A percentile compares a stretch with the other conserved stretches of the same genome.
These are phyloP conservation scores for Limenitis camilla DNA, from an alignment of 2,888 invertebrate genomes.

Conservation along the genomic window DNA sequence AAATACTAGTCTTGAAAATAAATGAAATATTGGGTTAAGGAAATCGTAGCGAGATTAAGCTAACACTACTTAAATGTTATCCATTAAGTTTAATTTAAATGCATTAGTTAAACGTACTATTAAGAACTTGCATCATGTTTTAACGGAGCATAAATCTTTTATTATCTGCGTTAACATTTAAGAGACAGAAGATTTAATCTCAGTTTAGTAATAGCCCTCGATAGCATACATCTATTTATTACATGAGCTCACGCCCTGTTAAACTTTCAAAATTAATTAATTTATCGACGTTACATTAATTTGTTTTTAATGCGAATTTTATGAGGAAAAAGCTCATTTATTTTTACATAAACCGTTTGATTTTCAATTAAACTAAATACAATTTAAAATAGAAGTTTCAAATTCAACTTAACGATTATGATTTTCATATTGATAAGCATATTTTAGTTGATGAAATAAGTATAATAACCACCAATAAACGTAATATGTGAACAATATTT, in stretches of 20 bases:
- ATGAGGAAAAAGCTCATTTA: too few species aligned
- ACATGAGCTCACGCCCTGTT: conserved; percentile 2
- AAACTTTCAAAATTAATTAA: too few species aligned
- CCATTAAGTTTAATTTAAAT: conserved; percentile 5
- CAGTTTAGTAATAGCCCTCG: conserved; percentile 14
- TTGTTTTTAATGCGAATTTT: too few species aligned
- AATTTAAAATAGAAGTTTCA: too few species aligned
- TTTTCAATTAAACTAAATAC: too few species aligned
- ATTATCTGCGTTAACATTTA: conserved; percentile 23
- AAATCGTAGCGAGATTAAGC: neutral
- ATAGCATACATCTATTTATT: conserved; percentile 15
- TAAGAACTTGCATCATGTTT: conserved; percentile 15
- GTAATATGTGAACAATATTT: too few species aligned
- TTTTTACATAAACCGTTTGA: too few species aligned
- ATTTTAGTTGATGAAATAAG: too few species aligned
- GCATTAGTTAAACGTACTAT: conserved; percentile 2
- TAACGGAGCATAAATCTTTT: conserved; percentile 21
- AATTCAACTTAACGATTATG: too few species aligned
- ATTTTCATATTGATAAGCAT: too few species aligned
- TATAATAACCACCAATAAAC: too few species aligned
- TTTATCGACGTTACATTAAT: too few species aligned
- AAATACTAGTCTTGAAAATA: neutral
- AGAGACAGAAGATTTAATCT: conserved; percentile 18
- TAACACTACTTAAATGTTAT: neutral
- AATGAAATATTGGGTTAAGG: neutral